Conservation (phyloP, 2,113 vertebrate species). For the Paralichthys olivaceus region DNA sequence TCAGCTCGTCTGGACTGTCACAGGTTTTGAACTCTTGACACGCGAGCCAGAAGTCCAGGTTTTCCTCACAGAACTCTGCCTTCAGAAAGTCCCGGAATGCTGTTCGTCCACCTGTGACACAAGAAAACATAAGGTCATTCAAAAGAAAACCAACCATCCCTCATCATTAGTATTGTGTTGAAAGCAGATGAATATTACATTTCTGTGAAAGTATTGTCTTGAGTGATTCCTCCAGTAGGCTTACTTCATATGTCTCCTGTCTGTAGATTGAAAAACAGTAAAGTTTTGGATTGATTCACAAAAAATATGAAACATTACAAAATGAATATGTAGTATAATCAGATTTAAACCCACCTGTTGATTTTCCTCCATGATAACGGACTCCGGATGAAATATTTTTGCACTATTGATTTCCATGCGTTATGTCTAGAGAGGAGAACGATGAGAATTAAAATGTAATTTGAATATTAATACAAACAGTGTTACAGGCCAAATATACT, state of each 20-base stretch:
- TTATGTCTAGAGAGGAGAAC: slow-evolving; percentile 40
- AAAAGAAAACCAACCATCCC: slow-evolving; percentile 15
- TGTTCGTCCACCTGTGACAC: slow-evolving; percentile 57
- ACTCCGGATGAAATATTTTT: slow-evolving; percentile 43
- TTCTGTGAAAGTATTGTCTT: slow-evolving; percentile 87
- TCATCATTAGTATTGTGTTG: slow-evolving; percentile 34
- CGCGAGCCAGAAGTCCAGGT: slow-evolving; percentile 75
- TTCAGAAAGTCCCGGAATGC: slow-evolving; percentile 72
- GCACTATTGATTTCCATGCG: slow-evolving; percentile 52
- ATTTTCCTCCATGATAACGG: slow-evolving; percentile 26
- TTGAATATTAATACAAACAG: background rate
- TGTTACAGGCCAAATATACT: background rate
- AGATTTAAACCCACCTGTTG: slow-evolving; percentile 41
- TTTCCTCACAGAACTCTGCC: slow-evolving; percentile 77
- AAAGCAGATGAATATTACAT: slow-evolving; percentile 81
- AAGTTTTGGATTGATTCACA: background rate
- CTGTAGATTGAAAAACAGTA: slow-evolving; percentile 60
- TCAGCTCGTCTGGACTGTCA: slow-evolving; percentile 36
- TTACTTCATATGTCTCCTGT: slow-evolving; percentile 83
- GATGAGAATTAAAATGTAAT: slow-evolving; percentile 1
- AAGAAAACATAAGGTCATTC: slow-evolving; percentile 23
- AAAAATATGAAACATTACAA: background rate
- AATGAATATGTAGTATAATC: background rate
- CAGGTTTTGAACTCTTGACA: slow-evolving; percentile 71
- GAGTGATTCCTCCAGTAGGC: slow-evolving; percentile 84